These are phyloP conservation scores for Rhogogaster chlorosoma DNA, from an alignment of 2,888 invertebrate species.

Conservation along the genomic window DNA sequence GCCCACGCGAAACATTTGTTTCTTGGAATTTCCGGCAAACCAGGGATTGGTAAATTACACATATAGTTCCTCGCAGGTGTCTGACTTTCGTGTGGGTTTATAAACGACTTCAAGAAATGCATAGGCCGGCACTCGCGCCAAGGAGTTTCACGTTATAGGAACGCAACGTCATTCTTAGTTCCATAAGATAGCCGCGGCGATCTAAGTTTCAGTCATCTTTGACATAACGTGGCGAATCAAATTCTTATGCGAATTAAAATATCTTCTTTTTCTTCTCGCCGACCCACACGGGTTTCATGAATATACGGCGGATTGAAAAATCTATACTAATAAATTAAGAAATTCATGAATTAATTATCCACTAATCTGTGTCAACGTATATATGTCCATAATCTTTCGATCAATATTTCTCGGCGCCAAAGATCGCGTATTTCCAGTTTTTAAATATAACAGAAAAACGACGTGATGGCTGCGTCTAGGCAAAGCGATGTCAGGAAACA, in stretches of 20 bases:
- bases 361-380: background rate
- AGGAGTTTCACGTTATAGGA: conserved; percentile 8
- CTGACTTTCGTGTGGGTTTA: conserved; percentile 14
- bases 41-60: conserved; percentile 16
- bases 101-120: conserved; percentile 37
- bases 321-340: background rate
- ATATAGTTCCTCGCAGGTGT: conserved; percentile 24
- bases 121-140: background rate
- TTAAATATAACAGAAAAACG: conserved; percentile 35
- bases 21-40: conserved; percentile 44
- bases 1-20: conserved; percentile 35
- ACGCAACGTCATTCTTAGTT: conserved; percentile 6
- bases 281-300: background rate
- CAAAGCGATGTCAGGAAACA: background rate
- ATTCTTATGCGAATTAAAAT: background rate
- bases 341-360: background rate
- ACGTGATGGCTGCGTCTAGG: background rate
- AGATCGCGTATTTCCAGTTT: background rate
- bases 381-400: background rate
- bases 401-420: background rate
- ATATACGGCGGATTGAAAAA: background rate
- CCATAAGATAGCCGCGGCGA: conserved; percentile 1
- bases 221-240: background rate
- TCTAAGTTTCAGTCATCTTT: background rate
- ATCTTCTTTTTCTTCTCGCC: background rate